Evolutionary conservation across 2,113 vertebrate species (phyloP).

Genomic region (Xiphorhynchus elegans): DNA sequence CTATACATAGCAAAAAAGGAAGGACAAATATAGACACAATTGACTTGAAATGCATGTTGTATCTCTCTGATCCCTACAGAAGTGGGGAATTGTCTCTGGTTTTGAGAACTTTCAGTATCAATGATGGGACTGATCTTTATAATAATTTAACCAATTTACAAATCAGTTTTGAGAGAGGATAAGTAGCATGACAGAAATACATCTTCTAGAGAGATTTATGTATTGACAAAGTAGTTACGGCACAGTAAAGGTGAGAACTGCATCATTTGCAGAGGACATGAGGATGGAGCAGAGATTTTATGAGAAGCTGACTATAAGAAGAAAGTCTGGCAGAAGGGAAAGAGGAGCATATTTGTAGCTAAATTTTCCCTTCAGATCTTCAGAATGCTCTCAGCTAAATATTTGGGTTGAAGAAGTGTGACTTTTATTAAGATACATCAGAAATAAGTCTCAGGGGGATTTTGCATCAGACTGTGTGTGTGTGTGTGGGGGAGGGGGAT

Average conservation of each 20-base stretch:
- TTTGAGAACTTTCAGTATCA: background rate
- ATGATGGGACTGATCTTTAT: background rate
- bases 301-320: background rate
- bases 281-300: background rate
- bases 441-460: background rate
- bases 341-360: background rate
- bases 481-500: background rate
- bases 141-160: background rate
- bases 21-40: background rate
- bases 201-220: background rate
- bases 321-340: background rate
- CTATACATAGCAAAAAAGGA: background rate
- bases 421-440: background rate
- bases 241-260: background rate
- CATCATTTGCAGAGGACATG: background rate
- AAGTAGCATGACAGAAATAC: background rate
- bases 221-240: background rate
- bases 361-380: background rate
- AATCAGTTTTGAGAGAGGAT: background rate
- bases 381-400: background rate
- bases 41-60: background rate
- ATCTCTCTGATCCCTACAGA: background rate
- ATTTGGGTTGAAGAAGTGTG: background rate
- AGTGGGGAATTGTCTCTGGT: background rate
- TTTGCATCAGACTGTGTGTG: conserved; percentile 14